Percentiles rank a stretch among this genome's conserved stretches.
Conservation (phyloP, 1,140 invertebrate genomes). For the Drosophila lacertosa region DNA sequence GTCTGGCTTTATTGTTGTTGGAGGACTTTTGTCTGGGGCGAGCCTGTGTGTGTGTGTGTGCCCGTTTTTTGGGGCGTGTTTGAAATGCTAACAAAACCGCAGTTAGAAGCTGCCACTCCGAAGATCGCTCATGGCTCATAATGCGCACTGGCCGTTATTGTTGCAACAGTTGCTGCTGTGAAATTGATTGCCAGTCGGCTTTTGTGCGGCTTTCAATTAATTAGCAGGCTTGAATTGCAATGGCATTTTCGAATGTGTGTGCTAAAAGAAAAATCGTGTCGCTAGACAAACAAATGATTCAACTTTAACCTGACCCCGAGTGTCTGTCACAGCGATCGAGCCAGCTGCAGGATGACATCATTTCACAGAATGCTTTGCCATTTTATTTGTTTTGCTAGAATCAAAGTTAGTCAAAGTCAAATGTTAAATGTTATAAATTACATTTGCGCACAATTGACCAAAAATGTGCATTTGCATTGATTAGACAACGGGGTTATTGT, state of each 20-base stretch:
- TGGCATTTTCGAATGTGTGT: slow-evolving; percentile 64
- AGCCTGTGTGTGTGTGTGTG: slow-evolving; percentile 42
- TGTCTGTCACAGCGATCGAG: slow-evolving; percentile 72
- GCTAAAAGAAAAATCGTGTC: slow-evolving; percentile 80
- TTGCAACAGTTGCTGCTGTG: slow-evolving; percentile 29
- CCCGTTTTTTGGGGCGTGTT: slow-evolving; percentile 56
- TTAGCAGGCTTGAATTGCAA: slow-evolving; percentile 63
- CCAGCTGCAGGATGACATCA: slow-evolving; percentile 67
- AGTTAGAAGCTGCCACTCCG: slow-evolving; percentile 57
- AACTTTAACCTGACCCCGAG: slow-evolving; percentile 84
- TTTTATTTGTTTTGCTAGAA: slow-evolving; percentile 64
- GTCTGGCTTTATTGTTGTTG: slow-evolving; percentile 46
- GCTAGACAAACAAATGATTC: slow-evolving; percentile 79
- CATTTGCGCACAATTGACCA: slow-evolving; percentile 66
- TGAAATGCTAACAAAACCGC: slow-evolving; percentile 62
- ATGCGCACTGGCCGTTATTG: slow-evolving; percentile 63
- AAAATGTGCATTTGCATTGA: slow-evolving; percentile 80
- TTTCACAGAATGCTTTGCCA: slow-evolving; percentile 47
- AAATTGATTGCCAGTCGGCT: slow-evolving; percentile 74
- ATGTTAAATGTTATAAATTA: slow-evolving; percentile 77
- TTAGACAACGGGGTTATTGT: slow-evolving; percentile 42
- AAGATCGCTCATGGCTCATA: slow-evolving; percentile 51
- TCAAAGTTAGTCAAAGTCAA: slow-evolving; percentile 25
- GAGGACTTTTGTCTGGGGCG: slow-evolving; percentile 54
- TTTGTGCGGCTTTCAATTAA: slow-evolving; percentile 75